A percentile compares a stretch with the other conserved stretches of the same genome.
phyloP scores from a whole-genome alignment of 92 coral and sea anemone genomes.

The Diadumene lineata region DNA sequence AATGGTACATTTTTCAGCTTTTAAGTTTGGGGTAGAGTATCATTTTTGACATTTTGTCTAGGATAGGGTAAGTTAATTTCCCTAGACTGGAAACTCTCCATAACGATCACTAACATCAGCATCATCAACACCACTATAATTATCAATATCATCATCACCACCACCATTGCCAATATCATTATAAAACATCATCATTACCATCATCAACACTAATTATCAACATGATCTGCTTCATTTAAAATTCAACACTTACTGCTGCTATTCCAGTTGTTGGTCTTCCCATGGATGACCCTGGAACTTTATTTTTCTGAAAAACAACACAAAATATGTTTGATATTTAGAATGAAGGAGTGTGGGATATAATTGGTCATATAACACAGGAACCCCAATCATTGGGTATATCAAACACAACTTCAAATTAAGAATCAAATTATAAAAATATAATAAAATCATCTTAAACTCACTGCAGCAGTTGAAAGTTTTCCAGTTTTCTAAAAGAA shows the following conservation, averaged over 20 bases:
- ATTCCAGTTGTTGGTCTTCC: constrained; percentile 98
- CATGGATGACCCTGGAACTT: constrained; percentile 93
- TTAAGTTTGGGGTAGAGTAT: no score
- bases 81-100: no score
- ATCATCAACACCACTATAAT: no score
- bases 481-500: constrained; percentile 87
- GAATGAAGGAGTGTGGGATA: constrained; percentile 2
- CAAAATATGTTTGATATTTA: not conserved
- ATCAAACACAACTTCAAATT: not conserved
- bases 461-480: constrained; percentile 78
- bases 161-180: not conserved
- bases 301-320: constrained; percentile 58
- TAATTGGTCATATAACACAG: not conserved
- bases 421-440: not conserved
- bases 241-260: constrained; percentile 64
- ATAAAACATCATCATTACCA: not conserved
- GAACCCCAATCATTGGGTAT: not conserved
- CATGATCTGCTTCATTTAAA: not conserved
- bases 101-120: no score
- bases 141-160: not conserved
- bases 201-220: not conserved
- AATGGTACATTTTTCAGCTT: no score
- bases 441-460: constrained; percentile 5
- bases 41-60: no score
- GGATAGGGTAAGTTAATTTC: no score